These are phyloP conservation scores for Fopius arisanus DNA, from an alignment of 1,140 invertebrate genomes.

Conservation along the genomic window DNA sequence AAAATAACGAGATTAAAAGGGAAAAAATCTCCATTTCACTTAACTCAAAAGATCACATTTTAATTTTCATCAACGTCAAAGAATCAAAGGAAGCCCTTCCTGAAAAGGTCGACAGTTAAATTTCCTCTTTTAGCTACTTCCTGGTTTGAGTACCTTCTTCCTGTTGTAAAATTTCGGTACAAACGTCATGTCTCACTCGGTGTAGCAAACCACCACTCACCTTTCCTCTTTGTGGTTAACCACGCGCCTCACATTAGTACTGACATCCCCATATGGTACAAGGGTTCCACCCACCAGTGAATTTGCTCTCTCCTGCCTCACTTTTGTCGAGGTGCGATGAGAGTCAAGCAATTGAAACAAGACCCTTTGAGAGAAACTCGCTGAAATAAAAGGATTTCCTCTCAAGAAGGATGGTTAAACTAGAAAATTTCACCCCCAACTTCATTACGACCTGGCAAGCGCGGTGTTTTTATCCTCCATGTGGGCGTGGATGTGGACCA, in stretches of 20 bases:
- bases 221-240: constrained; percentile 7
- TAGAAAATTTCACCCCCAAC: background rate
- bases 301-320: background rate
- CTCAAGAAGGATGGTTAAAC: background rate
- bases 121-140: background rate
- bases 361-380: background rate
- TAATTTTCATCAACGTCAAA: background rate
- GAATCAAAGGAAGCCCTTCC: background rate
- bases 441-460: background rate
- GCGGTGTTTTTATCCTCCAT: background rate
- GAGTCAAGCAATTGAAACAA: constrained; percentile 23
- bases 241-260: constrained; percentile 18
- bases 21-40: background rate
- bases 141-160: background rate
- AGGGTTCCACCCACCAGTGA: background rate
- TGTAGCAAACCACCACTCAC: background rate
- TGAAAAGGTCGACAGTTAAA: background rate
- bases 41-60: background rate
- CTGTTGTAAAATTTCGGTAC: background rate
- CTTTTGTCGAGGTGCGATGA: constrained; percentile 14
- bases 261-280: constrained; percentile 13
- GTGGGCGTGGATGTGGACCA: background rate
- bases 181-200: background rate
- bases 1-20: background rate
- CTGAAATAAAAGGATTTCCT: background rate